These are phyloP conservation scores for Apotomis capreana DNA, from an alignment of 2,888 invertebrate species.

Conservation along the genomic window DNA sequence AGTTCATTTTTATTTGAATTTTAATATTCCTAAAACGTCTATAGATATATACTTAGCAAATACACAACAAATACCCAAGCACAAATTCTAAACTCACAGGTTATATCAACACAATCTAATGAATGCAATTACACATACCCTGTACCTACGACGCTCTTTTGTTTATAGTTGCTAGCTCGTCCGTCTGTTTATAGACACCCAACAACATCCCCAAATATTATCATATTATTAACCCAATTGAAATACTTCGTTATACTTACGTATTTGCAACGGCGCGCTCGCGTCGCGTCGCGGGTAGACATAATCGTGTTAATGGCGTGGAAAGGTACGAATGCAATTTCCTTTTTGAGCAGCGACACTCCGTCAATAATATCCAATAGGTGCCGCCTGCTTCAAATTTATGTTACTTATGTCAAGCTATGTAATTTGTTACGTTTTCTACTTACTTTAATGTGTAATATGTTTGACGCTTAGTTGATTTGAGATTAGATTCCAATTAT, in stretches of 20 bases:
- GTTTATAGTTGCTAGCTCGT: no score
- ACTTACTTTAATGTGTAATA: not conserved
- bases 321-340: conserved; percentile 41
- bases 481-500: not conserved
- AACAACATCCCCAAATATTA: conserved; percentile 4
- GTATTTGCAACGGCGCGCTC: conserved; percentile 22
- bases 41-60: no score
- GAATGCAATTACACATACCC: no score
- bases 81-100: no score
- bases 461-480: not conserved
- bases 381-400: conserved; percentile 20
- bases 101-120: no score
- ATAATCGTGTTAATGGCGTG: conserved; percentile 40
- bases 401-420: not conserved
- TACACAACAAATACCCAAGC: no score
- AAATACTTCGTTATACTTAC: conserved; percentile 7
- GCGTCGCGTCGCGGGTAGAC: conserved; percentile 26
- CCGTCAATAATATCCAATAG: conserved; percentile 37
- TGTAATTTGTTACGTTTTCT: conserved; percentile 10
- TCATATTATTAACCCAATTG: conserved; percentile 11
- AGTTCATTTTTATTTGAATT: no score
- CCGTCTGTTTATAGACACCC: not conserved
- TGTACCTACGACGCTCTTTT: no score
- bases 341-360: conserved; percentile 32
- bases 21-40: no score